Evolutionary conservation across 2,888 invertebrate genomes (phyloP), one percentile per base, ranked within the genome.

Genomic region (Torymus aiolomorphi): DNA sequence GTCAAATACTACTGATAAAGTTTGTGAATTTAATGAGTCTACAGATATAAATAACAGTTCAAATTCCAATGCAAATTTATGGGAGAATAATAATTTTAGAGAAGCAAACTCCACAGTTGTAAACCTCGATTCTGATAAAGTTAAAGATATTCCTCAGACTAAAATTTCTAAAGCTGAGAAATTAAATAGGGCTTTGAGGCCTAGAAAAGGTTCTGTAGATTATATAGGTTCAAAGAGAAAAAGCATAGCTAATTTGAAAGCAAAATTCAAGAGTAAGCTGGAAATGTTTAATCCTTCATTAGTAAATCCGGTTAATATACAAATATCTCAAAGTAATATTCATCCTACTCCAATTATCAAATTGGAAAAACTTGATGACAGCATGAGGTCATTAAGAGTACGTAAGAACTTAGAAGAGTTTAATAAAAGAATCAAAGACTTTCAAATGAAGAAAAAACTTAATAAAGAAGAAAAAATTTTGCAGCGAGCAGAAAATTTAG

Each of bases 181-280:
- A 49, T 57, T 71, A n/a, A 52, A 78, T 0, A 82, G 84, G 76
- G 86, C 82, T 52, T 80, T 89, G 56, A 84, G 89, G 70, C 88
- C 89, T 8, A 83, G 89, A 52, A 88, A 84, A 20, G 71, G 71
- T 57, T 84, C 84, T 1, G 80, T 87, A 0, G 82, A 85, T 73
- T 86, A 87, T 52, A 75, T 78, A 13, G 82, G 77, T 1, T 76
- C 31, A 8, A 86, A 81, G 24, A 86, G 81, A 56, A 82, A 82
- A 63, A 72, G 42, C 16, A 8, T 66, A 12, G 13, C 49, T 8
- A 82, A 83, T 16, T n/a, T 69, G 0, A 81, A 78, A 63, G 42
- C 5, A 11, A 81, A 73, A 75, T 72, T 74, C 10, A 80, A 69
- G 57, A 82, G 66, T 51, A 79, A 73, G 54, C n/a, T 59, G 2